phyloP scores from a whole-genome alignment of 2,113 vertebrate species.

The Parus major region DNA sequence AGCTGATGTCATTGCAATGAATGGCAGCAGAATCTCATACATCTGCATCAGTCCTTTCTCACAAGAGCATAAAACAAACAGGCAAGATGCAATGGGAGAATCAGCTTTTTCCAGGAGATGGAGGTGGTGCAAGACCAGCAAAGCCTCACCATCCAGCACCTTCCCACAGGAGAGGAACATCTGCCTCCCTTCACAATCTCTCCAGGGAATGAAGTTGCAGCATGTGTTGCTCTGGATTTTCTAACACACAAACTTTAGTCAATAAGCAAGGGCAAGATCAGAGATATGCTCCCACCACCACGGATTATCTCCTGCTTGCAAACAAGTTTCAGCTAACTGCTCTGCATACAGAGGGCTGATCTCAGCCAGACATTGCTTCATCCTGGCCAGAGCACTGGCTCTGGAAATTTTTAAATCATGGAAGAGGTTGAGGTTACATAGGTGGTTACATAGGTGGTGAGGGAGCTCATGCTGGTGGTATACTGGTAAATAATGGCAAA shows the following conservation, averaged over 20 bases:
- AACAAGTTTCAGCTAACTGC: background rate
- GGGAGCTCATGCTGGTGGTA: background rate
- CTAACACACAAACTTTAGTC: background rate
- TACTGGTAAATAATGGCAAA: background rate
- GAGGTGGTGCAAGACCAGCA: background rate
- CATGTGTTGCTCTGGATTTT: background rate
- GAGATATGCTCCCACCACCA: background rate
- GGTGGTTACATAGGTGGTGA: background rate
- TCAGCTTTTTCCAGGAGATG: background rate
- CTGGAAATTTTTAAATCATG: background rate
- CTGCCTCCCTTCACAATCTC: background rate
- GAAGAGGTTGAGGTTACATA: background rate
- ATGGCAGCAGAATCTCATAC: background rate
- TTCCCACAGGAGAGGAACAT: background rate
- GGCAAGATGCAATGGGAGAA: background rate
- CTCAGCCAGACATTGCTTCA: background rate
- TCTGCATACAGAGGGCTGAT: background rate
- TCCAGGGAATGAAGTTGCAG: background rate
- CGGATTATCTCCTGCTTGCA: background rate
- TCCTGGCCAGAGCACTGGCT: background rate
- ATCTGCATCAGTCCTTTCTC: background rate
- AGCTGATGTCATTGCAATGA: background rate
- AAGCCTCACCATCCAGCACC: background rate
- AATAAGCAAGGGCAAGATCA: background rate
- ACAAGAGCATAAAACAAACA: background rate